Conservation (phyloP, 2,113 vertebrate species). For the Tapirus terrestris region DNA sequence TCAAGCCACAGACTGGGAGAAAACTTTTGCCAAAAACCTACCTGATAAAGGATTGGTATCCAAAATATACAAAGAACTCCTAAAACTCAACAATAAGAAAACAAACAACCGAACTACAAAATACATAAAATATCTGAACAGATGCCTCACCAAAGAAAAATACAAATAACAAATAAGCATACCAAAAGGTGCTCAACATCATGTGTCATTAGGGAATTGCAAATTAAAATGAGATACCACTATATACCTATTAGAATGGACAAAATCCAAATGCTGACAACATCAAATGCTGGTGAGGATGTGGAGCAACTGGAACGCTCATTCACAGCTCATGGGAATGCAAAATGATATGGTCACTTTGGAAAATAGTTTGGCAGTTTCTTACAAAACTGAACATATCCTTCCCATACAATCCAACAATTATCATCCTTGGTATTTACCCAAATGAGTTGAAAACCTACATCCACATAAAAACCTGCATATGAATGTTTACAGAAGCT, state of each 20-base stretch:
- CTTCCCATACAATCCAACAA: not conserved
- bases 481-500: not conserved
- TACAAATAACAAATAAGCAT: not conserved
- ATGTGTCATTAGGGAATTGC: not conserved
- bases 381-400: not conserved
- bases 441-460: not conserved
- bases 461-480: not conserved
- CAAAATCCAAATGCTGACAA: not conserved
- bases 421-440: not conserved
- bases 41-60: not conserved
- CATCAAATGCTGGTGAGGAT: not conserved
- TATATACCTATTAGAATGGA: not conserved
- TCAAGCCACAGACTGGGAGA: not conserved
- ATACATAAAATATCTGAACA: not conserved
- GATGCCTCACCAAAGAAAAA: not conserved
- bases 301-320: not conserved
- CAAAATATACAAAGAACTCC: not conserved
- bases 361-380: not conserved
- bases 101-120: not conserved
- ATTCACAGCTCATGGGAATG: not conserved
- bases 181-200: not conserved
- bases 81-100: not conserved
- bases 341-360: not conserved
- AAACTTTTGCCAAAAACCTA: not conserved
- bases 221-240: not conserved